phyloP scores from a whole-genome alignment of 2,113 vertebrate genomes.

The Aleadryas rufinucha region DNA sequence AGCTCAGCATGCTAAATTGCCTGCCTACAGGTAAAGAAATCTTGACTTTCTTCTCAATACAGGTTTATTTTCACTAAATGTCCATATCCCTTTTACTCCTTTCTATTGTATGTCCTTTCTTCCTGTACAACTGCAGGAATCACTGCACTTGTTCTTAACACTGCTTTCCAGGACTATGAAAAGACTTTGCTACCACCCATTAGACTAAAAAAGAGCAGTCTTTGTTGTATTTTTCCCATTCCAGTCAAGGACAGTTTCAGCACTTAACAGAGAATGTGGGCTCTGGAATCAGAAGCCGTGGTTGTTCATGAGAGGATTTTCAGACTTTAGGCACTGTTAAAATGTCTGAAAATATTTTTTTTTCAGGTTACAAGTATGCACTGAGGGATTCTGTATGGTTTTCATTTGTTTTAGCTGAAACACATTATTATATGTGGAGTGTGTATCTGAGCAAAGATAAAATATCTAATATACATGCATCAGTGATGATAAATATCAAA shows the following conservation, averaged over 20 bases:
- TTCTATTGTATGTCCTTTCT: background rate
- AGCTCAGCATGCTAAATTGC: background rate
- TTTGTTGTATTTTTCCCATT: background rate
- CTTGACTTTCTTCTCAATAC: background rate
- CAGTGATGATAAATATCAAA: background rate
- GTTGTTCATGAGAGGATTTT: background rate
- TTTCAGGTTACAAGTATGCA: background rate
- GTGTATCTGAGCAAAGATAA: background rate
- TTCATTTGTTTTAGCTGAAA: constrained; percentile 4
- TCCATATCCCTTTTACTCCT: background rate
- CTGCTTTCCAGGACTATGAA: background rate
- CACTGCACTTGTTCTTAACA: background rate
- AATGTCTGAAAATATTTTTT: background rate
- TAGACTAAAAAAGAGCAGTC: background rate
- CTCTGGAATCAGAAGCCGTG: background rate
- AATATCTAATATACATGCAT: background rate
- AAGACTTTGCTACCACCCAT: background rate
- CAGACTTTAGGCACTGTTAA: background rate
- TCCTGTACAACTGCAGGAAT: background rate
- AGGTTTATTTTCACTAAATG: background rate
- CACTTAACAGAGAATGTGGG: background rate
- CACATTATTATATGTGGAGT: background rate
- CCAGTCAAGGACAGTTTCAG: background rate
- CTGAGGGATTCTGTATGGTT: background rate
- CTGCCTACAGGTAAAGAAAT: background rate